Conservation (phyloP, 2,797 vertebrate genomes). For the Danio albolineatus region DNA sequence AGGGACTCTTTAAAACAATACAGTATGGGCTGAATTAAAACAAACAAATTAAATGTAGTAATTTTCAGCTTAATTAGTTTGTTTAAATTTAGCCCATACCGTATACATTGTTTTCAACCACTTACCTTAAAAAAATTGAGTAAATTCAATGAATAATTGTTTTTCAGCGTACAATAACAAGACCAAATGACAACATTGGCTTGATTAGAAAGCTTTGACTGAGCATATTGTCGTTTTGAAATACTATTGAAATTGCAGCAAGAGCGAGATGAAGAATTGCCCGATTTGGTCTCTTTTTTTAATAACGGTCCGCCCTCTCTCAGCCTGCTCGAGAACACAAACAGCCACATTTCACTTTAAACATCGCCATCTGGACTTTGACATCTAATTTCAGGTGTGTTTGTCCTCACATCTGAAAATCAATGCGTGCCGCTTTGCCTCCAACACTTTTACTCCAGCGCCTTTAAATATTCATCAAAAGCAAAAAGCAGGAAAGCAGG, state of each 20-base stretch:
- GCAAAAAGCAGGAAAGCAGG: constrained; percentile 36
- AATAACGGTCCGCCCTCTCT: constrained; percentile 3
- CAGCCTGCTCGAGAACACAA: constrained; percentile 19
- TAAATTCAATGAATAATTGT: too few species aligned
- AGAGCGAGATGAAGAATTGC: neutral
- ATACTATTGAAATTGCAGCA: neutral
- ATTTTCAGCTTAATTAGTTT: too few species aligned
- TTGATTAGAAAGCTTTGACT: neutral
- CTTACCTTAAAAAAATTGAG: too few species aligned
- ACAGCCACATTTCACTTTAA: constrained; percentile 60
- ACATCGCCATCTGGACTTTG: constrained; percentile 48
- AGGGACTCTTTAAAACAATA: too few species aligned
- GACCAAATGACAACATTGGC: neutral
- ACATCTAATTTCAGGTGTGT: constrained; percentile 53
- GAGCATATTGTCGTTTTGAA: neutral
- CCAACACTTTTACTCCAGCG: constrained; percentile 52
- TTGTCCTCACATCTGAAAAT: constrained; percentile 55
- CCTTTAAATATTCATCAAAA: constrained; percentile 68
- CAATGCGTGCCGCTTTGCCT: constrained; percentile 54
- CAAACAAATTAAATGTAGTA: too few species aligned
- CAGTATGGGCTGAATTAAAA: too few species aligned
- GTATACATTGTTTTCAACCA: too few species aligned
- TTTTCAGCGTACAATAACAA: neutral
- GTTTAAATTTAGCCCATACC: too few species aligned
- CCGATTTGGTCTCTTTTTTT: neutral